Percentiles rank a stretch among this genome's conserved stretches.
These are phyloP conservation scores for Rhadina sibilatrix DNA, from an alignment of 2,113 vertebrate genomes.

Conservation along the genomic window DNA sequence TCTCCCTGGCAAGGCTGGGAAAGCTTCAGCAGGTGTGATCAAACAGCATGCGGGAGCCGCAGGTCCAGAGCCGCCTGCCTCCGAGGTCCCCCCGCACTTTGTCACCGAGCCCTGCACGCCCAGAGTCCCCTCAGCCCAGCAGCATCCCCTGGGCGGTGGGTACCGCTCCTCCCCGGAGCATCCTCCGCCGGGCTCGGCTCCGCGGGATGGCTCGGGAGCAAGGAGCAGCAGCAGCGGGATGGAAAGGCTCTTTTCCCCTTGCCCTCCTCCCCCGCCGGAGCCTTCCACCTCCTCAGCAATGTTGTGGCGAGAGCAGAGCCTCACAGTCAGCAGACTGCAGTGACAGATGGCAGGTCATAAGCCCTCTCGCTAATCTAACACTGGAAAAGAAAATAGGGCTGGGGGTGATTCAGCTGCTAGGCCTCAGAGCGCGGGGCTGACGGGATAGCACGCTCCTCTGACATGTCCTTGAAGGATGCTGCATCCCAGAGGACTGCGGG, in stretches of 20 bases:
- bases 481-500: constrained; percentile 16
- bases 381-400: constrained; percentile 66
- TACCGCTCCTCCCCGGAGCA: not conserved
- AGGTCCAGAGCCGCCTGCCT: constrained; percentile 43
- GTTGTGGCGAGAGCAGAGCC: constrained; percentile 42
- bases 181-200: not conserved
- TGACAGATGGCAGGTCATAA: constrained; percentile 72
- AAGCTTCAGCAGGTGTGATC: constrained; percentile 72
- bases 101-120: not conserved
- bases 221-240: constrained; percentile 17
- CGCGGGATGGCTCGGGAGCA: not conserved
- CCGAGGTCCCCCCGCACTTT: not conserved
- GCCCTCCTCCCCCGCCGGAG: not conserved
- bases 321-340: constrained; percentile 59
- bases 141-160: not conserved
- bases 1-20: constrained; percentile 62
- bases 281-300: constrained; percentile 67
- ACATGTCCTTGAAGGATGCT: constrained; percentile 65
- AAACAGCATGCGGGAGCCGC: constrained; percentile 60
- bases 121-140: accelerated
- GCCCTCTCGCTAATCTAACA: constrained; percentile 67
- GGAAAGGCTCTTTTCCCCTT: not conserved
- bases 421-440: constrained; percentile 48
- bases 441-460: constrained; percentile 47
- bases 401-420: constrained; percentile 62